Base-by-base conservation (phyloP, 2,888 invertebrate species). In the Polydrusus cervinus region DNA sequence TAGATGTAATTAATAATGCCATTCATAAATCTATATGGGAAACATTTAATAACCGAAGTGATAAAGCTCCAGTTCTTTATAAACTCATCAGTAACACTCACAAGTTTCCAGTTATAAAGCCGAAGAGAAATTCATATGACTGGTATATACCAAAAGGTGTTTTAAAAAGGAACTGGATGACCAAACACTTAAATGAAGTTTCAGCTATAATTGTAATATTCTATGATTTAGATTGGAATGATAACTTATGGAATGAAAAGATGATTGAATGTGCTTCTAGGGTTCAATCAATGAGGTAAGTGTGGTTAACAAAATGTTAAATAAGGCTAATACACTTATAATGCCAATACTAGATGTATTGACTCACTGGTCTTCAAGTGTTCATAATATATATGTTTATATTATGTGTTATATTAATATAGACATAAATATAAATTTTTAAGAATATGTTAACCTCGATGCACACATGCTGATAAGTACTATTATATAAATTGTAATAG, bases 211-310 rank as follows among this genome's bases (percentile, higher is more conserved):
- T 97, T 30, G 97, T 98, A 2, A 91, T 98, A 77, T 99, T 99
- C 87, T 96, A 96, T 86, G 98, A 99, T 84, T 91, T 99, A 85
- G 98, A 99, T 87, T 99, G 99, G 99, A 96, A 96, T 85, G 98
- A 98, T 87, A 89, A 91, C 0, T 91, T 93, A 78, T 99, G 98
- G 98, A 94, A 94, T 80, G 98, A 98, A 81, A 97, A 96, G 85
- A 96, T 96, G 84, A 93, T 95, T 82, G 98, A 98, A 86, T 98
- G 97, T 87, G 95, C 97, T 9, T 95, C 95, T 0, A 91, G 94
- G 81, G 94, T 98, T 40, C 96, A 97, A 85, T 92, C 93, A 0
- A 89, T 95, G 75, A 90, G 91, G 88, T 91, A 88, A 57, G 8
- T 7, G 34, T 34, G 10, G 34, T 3, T 11, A 40, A 10, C 40